Conservation (phyloP, 2,797 vertebrate genomes). For the Myoxocephalus aenaeus region DNA sequence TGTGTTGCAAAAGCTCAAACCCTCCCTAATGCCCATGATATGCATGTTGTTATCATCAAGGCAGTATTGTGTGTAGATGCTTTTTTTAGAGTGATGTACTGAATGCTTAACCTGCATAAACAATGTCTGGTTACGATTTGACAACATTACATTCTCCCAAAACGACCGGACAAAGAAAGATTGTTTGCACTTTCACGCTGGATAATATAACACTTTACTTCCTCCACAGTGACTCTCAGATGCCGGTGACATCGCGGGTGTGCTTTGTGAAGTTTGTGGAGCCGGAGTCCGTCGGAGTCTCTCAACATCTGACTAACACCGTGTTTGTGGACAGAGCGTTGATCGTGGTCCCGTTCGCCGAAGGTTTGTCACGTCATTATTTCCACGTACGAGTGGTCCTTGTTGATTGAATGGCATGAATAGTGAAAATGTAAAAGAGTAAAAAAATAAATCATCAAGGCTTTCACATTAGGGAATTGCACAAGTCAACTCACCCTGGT, state of each 20-base stretch:
- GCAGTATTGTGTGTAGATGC: neutral
- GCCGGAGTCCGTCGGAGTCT: constrained; percentile 95
- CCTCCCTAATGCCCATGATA: neutral
- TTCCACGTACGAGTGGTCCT: constrained; percentile 44
- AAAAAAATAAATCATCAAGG: constrained; percentile 8
- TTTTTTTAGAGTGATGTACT: neutral
- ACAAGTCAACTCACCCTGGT: constrained; percentile 24
- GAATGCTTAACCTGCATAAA: neutral
- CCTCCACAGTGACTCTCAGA: constrained; percentile 90
- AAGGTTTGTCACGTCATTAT: constrained; percentile 91
- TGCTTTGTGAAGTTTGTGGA: constrained; percentile 99
- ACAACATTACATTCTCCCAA: neutral
- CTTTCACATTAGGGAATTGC: constrained; percentile 33
- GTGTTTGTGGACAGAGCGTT: constrained; percentile 99
- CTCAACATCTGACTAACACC: constrained; percentile 98
- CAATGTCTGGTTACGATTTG: neutral
- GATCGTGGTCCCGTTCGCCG: constrained; percentile 98
- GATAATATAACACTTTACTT: neutral
- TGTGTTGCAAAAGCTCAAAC: neutral
- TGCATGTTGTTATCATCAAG: neutral
- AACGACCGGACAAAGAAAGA: neutral
- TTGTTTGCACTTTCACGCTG: neutral
- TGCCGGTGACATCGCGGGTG: constrained; percentile 97
- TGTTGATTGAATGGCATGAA: constrained; percentile 54
- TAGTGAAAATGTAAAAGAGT: constrained; percentile 33